phyloP scores from a whole-genome alignment of 2,888 invertebrate genomes.

The Merodon equestris region DNA sequence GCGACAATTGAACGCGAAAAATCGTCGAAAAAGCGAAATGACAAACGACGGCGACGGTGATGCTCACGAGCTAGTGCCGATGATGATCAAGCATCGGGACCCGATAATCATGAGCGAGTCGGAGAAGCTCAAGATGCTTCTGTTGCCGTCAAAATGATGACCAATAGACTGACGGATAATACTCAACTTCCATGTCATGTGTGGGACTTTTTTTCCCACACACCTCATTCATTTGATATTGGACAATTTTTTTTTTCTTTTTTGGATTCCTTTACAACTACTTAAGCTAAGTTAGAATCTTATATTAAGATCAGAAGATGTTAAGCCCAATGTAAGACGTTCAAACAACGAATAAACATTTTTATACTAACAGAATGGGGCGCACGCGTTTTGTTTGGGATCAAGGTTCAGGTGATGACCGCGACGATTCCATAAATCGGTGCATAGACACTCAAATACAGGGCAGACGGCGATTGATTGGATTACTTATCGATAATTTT shows the following conservation, averaged over 20 bases:
- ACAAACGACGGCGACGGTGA: constrained; percentile 73
- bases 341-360: constrained; percentile 41
- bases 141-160: constrained; percentile 77
- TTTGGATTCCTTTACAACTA: constrained; percentile 1
- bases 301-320: constrained; percentile 61
- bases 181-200: constrained; percentile 18
- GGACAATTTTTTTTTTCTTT: too few species aligned
- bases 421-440: too few species aligned
- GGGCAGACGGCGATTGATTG: too few species aligned
- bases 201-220: too few species aligned
- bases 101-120: constrained; percentile 77
- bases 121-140: constrained; percentile 78
- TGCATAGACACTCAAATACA: too few species aligned
- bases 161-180: constrained; percentile 36
- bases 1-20: constrained; percentile 74
- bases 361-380: constrained; percentile 33
- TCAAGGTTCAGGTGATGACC: too few species aligned
- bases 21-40: constrained; percentile 72
- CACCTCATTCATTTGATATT: too few species aligned
- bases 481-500: too few species aligned
- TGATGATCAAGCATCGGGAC: constrained; percentile 72
- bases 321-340: constrained; percentile 35
- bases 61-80: constrained; percentile 73
- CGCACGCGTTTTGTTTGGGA: too few species aligned
- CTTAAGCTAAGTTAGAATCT: constrained; percentile 55